These are phyloP conservation scores for Dasyprocta punctata DNA, from an alignment of 2,113 vertebrate species.

Conservation along the genomic window DNA sequence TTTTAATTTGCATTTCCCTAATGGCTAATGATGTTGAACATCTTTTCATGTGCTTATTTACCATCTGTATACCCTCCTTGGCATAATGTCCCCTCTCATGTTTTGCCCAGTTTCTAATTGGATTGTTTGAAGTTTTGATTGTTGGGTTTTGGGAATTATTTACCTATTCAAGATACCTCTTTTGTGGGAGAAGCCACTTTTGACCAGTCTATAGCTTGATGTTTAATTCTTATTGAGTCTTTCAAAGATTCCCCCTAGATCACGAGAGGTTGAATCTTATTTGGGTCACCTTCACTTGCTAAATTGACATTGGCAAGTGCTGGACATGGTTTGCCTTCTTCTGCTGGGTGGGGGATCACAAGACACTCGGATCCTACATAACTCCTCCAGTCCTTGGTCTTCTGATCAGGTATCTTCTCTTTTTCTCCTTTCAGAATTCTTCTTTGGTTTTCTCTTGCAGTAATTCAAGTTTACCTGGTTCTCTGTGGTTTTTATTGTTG, in stretches of 20 bases:
- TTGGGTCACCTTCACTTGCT: background rate
- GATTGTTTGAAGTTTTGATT: background rate
- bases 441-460: too few species aligned
- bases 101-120: background rate
- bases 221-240: background rate
- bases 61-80: background rate
- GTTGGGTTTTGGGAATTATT: background rate
- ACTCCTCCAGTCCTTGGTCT: background rate
- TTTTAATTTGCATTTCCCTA: slow-evolving; percentile 28
- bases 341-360: too few species aligned
- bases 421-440: background rate
- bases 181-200: background rate
- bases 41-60: background rate
- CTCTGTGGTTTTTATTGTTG: background rate
- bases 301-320: background rate
- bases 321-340: background rate
- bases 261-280: background rate
- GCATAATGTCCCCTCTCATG: background rate
- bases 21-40: background rate
- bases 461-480: background rate
- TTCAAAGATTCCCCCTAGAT: background rate
- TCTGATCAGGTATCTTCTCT: background rate
- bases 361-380: background rate
- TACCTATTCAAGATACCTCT: background rate
- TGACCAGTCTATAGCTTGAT: background rate